phyloP scores from a whole-genome alignment of 1,140 invertebrate genomes.

The Procambarus virginalis region DNA sequence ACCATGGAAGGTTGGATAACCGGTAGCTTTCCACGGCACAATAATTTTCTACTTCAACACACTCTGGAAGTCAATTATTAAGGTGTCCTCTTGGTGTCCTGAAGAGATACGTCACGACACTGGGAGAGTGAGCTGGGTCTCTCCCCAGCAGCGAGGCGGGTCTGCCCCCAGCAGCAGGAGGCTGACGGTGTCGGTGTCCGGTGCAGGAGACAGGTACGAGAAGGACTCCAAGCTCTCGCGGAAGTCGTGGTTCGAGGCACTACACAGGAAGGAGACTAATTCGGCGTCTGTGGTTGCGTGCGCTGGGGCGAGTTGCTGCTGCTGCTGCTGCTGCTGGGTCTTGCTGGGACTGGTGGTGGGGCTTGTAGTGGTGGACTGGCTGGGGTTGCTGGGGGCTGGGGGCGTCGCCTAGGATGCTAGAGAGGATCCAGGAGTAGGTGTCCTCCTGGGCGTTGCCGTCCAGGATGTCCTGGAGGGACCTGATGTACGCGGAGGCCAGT shows the following conservation, averaged over 20 bases:
- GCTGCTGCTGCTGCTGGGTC: too few relatives aligned
- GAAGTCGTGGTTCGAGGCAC: too few relatives aligned
- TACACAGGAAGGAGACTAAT: too few relatives aligned
- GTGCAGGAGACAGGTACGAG: too few relatives aligned
- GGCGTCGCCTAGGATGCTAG: slow-evolving; percentile 21
- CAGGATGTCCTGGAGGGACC: slow-evolving; percentile 3
- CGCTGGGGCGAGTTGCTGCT: too few relatives aligned
- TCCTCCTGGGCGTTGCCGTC: slow-evolving; percentile 1
- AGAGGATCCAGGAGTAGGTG: slow-evolving; percentile 37
- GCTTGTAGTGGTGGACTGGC: not conserved
- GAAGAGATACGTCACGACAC: not conserved
- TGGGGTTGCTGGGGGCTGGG: slow-evolving; percentile 3
- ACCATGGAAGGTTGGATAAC: too few relatives aligned
- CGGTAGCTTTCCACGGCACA: too few relatives aligned
- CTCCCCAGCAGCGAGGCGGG: slow-evolving; percentile 6
- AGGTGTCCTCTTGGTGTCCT: not conserved
- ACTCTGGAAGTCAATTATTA: too few relatives aligned
- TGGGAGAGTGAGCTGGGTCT: slow-evolving; percentile 5
- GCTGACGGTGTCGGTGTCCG: not conserved
- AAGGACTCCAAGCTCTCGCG: too few relatives aligned
- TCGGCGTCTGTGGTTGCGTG: too few relatives aligned
- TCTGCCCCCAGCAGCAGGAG: slow-evolving; percentile 27
- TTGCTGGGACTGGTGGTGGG: slow-evolving; percentile 6
- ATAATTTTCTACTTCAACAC: too few relatives aligned
- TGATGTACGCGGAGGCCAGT: slow-evolving; percentile 56